phyloP scores from a whole-genome alignment of 2,113 vertebrate genomes.

The Ploceus nigricollis region DNA sequence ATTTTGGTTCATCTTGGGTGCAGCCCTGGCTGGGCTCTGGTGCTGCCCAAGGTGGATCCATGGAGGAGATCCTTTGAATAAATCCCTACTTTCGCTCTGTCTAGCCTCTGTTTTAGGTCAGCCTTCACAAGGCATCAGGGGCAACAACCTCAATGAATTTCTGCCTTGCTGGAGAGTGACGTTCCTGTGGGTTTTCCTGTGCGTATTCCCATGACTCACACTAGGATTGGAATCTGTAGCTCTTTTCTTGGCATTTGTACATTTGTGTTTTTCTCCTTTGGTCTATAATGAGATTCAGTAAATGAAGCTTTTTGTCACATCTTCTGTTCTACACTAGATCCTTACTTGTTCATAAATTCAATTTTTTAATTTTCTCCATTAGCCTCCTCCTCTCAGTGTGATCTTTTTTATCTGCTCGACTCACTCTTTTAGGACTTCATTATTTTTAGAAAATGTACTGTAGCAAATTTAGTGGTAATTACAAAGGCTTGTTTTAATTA shows the following conservation, averaged over 20 bases:
- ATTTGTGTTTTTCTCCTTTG: not conserved
- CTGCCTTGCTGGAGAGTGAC: not conserved
- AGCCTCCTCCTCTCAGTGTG: not conserved
- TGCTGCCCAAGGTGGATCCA: not conserved
- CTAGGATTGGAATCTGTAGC: not conserved
- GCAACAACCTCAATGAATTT: not conserved
- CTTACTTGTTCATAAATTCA: not conserved
- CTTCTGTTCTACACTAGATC: not conserved
- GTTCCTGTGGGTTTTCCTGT: not conserved
- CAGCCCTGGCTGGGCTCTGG: not conserved
- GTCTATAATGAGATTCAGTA: not conserved
- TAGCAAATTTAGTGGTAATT: constrained; percentile 38
- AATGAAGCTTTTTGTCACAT: not conserved
- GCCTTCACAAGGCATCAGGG: not conserved
- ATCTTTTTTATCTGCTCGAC: not conserved
- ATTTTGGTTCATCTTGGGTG: too few species aligned
- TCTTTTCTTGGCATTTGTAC: not conserved
- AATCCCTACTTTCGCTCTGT: not conserved
- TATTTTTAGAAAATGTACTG: constrained; percentile 26
- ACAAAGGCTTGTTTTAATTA: constrained; percentile 57
- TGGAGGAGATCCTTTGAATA: not conserved
- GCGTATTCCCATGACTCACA: not conserved
- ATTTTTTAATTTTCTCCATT: not conserved
- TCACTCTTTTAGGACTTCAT: constrained; percentile 32
- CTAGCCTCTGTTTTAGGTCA: not conserved